Base-by-base conservation (phyloP, 2,113 vertebrate genomes). In the Apteryx owenii region DNA sequence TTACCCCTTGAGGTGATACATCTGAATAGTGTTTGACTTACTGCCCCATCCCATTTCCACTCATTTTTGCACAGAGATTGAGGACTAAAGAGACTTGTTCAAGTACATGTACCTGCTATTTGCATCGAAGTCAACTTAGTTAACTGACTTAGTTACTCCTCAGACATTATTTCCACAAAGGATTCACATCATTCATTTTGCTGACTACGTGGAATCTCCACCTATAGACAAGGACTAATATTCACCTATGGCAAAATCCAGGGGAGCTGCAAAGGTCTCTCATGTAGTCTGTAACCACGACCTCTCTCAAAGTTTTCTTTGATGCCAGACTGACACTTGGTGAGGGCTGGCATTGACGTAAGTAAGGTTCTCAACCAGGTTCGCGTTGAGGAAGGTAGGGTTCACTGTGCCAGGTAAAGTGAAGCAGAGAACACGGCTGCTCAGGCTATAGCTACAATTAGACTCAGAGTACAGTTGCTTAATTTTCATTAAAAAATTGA, bases 301-400 rank as follows among this genome's bases (percentile, higher is more conserved):
- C 10, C 64, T 31, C 70, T 29, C 46, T 44, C 61, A 31, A 14
- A 85, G 25, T 4, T 48, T 23, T 58, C 13, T 44, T 10, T 1
- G 1, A 11, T 14, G 23, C 10, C 28, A 48, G 7, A 5, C 50
- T 1, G 0, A 17, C 42, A 40, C 42, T 20, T 31, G 28, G 0
- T 29, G 53, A 69, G 22, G 26, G 8, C 61, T 9, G 8, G 40
- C 10, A 12, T 42, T 36, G 56, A 87, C 73, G 60, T 2, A 48
- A 1, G 38, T 7, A 8, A 5, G 17, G 7, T 76, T 81, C 17
- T 61, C 44, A 40, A 13, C 8, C 20, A 9, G 12, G 14, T 40
- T 42, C 50, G 14, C 23, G 9, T 7, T 29, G 4, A 19, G 22
- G 31, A 25, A 62, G 26, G 42, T 64, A 33, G 25, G 5, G 48